A percentile compares a stretch with the other conserved stretches of the same genome.
Evolutionary conservation across 1,140 invertebrate genomes (phyloP).

Genomic region (Dysdera silvatica): DNA sequence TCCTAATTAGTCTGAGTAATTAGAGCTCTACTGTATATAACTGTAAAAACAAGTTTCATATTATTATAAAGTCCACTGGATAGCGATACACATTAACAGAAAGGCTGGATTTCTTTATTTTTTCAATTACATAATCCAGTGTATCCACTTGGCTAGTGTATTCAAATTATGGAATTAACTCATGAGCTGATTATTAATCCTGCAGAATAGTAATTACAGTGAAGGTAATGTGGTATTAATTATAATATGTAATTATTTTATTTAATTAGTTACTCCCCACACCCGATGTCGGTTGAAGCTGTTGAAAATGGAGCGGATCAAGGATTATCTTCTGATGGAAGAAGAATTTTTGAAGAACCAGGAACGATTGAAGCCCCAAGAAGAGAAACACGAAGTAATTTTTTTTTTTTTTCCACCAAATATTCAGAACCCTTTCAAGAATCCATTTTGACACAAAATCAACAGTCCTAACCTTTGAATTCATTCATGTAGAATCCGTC

Average conservation of each 20-base stretch:
- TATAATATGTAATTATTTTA: conserved; percentile 1
- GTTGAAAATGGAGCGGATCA: conserved; percentile 93
- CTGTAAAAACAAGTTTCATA: no score
- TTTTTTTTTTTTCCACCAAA: neutral
- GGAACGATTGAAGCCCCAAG: conserved; percentile 94
- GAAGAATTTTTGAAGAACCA: conserved; percentile 99
- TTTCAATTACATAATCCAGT: neutral
- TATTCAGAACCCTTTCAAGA: no score
- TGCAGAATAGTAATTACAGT: neutral
- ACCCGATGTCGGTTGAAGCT: conserved; percentile 92
- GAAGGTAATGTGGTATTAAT: neutral
- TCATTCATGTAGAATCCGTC: no score
- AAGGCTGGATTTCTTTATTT: neutral
- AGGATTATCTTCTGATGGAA: conserved; percentile 98
- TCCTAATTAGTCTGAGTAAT: no score
- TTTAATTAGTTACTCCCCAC: conserved; percentile 78
- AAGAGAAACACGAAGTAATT: conserved; percentile 86
- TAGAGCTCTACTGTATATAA: no score
- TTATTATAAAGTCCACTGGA: no score
- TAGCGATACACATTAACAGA: no score
- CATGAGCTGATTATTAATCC: no score
- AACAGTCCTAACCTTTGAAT: no score
- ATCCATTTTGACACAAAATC: no score
- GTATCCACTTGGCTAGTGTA: no score
- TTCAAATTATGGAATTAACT: no score